Evolutionary conservation across 1,140 invertebrate species (phyloP), one percentile per base, ranked within the genome.

Genomic region (Aphelenchoides avenae): DNA sequence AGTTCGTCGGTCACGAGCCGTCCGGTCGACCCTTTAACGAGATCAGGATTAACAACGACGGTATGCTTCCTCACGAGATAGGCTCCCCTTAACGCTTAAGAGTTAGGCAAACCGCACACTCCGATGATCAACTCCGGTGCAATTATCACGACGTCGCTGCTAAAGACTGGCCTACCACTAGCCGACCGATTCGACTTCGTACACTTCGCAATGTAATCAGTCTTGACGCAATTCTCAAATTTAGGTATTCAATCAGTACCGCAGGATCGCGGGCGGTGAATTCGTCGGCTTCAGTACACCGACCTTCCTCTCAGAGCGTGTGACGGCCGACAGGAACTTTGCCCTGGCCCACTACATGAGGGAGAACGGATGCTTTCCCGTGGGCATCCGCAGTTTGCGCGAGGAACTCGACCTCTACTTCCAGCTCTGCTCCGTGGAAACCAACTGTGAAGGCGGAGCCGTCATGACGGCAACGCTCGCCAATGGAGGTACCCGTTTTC

Each of bases 61-160:
- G 90, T 92, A 57, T n/a, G n/a, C n/a, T n/a, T n/a, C 22, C 1
- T 22, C n/a, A 22, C 7, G 5, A 22, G 3, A 3, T 29, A 13
- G 15, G 4, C 27, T 42, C n/a, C n/a, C n/a, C n/a, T n/a, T n/a
- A n/a, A n/a, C n/a, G n/a, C n/a, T n/a, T n/a, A 13, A n/a, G 30
- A 53, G 59, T 36, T 79, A 94, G 91, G 91, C 79, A 92, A 91
- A 79, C 92, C 92, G 0, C 92, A 96, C 78, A 96, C 96, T 81
- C 92, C 92, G 0, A 91, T 97, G 91, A 91, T 96, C 33, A 97
- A 97, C 79, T 89, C 92, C n/a, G 92, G 92, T 9, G 91, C 92
- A 15, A 95, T 96, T 68, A 80, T 96, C 30, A 83, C 91, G 4
- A 91, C 89, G 71, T 88, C 90, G 1, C 79, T 96, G 29, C 76